Conservation (phyloP, 2,113 vertebrate genomes). For the Podarcis raffonei region DNA sequence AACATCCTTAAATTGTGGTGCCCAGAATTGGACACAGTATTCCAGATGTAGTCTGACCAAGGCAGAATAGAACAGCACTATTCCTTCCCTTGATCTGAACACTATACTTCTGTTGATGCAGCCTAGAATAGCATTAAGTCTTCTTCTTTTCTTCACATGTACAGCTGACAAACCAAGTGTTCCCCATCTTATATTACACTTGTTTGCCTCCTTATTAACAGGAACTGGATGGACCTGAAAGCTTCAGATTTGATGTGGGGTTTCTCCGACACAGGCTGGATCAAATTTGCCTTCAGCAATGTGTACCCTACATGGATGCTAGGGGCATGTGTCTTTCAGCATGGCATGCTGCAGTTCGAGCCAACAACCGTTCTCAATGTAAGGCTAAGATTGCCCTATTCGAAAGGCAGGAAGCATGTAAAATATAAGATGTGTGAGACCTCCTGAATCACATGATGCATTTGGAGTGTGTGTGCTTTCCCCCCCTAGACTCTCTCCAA, state of each 20-base stretch:
- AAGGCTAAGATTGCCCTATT: background rate
- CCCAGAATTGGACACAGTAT: no score
- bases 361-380: conserved; percentile 63
- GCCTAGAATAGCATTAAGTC: no score
- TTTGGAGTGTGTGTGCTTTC: background rate
- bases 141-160: no score
- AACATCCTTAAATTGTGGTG: no score
- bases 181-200: no score
- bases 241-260: conserved; percentile 67
- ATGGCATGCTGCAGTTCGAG: conserved; percentile 64
- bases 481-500: conserved; percentile 51
- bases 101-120: no score
- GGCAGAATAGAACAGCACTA: no score
- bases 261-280: conserved; percentile 72
- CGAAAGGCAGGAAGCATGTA: no score
- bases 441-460: no score
- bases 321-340: conserved; percentile 67
- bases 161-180: no score
- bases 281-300: conserved; percentile 68
- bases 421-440: background rate
- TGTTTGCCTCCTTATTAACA: conserved; percentile 17
- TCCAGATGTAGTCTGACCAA: no score
- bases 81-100: no score
- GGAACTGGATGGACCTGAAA: conserved; percentile 68
- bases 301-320: conserved; percentile 69